Percentiles rank a stretch among this genome's conserved stretches.
These are phyloP conservation scores for Cyanoliseus patagonus DNA, from an alignment of 2,113 vertebrate species.

Conservation along the genomic window DNA sequence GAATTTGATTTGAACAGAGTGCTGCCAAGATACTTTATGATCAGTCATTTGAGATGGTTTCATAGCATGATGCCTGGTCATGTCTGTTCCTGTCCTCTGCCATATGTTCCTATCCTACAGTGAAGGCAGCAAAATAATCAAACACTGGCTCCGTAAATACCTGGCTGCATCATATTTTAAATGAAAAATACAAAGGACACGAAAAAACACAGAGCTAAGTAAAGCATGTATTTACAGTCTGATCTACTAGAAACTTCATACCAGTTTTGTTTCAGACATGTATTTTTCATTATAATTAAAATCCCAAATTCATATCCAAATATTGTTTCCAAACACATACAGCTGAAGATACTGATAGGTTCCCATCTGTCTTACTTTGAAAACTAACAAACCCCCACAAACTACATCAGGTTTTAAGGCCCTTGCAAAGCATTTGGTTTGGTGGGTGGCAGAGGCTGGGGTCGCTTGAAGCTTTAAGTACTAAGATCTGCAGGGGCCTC, in stretches of 20 bases:
- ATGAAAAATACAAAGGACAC: not conserved
- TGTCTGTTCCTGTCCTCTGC: not conserved
- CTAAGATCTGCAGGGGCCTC: not conserved
- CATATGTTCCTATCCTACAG: not conserved
- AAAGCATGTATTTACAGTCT: not conserved
- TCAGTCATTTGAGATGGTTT: not conserved
- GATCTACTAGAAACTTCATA: not conserved
- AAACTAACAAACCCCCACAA: not conserved
- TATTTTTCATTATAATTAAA: not conserved
- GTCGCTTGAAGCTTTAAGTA: not conserved
- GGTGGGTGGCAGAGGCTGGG: not conserved
- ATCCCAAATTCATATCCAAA: not conserved
- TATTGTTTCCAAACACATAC: not conserved
- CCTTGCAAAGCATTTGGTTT: not conserved
- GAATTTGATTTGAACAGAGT: not conserved
- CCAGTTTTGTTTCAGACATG: not conserved
- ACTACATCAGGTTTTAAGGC: not conserved
- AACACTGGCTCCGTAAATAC: not conserved
- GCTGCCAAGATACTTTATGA: not conserved
- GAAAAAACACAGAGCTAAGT: not conserved
- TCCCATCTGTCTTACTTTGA: not conserved
- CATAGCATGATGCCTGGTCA: not conserved
- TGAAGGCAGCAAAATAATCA: not conserved
- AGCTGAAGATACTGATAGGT: not conserved
- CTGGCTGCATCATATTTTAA: not conserved